Conservation (phyloP, 2,113 vertebrate genomes). For the Passerina amoena region DNA sequence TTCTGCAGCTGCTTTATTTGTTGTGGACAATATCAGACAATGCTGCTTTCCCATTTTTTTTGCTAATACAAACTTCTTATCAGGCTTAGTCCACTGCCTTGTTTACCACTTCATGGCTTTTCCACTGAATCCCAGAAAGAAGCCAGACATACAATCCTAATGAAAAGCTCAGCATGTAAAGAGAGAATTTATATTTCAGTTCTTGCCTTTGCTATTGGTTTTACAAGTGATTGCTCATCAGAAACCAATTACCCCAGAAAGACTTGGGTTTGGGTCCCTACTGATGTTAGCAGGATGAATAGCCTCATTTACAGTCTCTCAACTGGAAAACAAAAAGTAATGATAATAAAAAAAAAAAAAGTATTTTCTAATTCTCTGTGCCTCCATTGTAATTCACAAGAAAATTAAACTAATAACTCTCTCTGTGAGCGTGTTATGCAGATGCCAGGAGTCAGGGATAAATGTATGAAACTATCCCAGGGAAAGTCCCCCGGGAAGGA, state of each 20-base stretch:
- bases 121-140: background rate
- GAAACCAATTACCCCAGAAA: conserved; percentile 62
- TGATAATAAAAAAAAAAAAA: conserved; percentile 30
- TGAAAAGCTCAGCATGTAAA: background rate
- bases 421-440: conserved; percentile 14
- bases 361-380: conserved; percentile 42
- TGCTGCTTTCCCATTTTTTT: background rate
- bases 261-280: conserved; percentile 44
- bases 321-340: conserved; percentile 65
- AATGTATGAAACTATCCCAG: conserved; percentile 33
- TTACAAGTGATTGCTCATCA: conserved; percentile 59
- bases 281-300: conserved; percentile 64
- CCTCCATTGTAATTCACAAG: conserved; percentile 59
- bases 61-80: background rate
- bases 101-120: background rate
- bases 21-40: background rate
- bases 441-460: conserved; percentile 42
- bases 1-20: background rate
- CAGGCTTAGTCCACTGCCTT: background rate
- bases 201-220: conserved; percentile 49
- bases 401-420: conserved; percentile 76
- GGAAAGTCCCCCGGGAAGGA: conserved; percentile 5
- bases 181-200: conserved; percentile 46
- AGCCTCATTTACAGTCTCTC: conserved; percentile 64
- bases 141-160: background rate